These are phyloP conservation scores for Cantharis flavilabris DNA, from an alignment of 2,888 invertebrate species.

Conservation along the genomic window DNA sequence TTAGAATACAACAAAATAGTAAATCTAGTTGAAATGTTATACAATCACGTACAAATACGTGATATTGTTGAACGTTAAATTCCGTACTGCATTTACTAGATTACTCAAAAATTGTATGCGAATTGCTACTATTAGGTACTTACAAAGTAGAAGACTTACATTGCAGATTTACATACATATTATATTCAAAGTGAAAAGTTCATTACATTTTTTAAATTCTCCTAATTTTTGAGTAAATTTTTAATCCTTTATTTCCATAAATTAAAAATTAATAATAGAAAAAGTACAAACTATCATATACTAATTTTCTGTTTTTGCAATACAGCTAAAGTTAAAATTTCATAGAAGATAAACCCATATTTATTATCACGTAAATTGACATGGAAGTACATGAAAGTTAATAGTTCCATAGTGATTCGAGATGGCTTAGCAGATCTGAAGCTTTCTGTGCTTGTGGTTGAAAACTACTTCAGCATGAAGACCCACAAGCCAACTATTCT, in stretches of 20 bases:
- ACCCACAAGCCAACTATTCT: slow-evolving; percentile 23
- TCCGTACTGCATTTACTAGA: neutral
- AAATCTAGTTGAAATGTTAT: neutral
- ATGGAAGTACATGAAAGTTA: slow-evolving; percentile 14
- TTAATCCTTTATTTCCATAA: no score
- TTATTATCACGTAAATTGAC: slow-evolving; percentile 8
- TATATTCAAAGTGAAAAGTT: neutral
- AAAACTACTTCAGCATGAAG: slow-evolving; percentile 23
- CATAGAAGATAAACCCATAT: neutral
- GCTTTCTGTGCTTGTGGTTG: slow-evolving; percentile 18
- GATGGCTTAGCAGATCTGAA: slow-evolving; percentile 23
- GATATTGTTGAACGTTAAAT: neutral
- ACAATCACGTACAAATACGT: neutral
- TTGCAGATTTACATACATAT: neutral
- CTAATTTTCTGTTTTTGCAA: neutral
- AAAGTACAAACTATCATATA: neutral
- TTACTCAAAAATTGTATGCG: neutral
- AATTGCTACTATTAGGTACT: neutral
- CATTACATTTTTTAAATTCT: neutral
- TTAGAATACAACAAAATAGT: neutral
- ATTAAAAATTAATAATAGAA: neutral
- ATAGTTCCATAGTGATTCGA: slow-evolving; percentile 22
- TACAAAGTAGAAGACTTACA: neutral
- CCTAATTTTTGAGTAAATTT: neutral
- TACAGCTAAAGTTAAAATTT: neutral